These are phyloP conservation scores for Rhogogaster chlorosoma DNA, from an alignment of 2,888 invertebrate genomes.

Conservation along the genomic window DNA sequence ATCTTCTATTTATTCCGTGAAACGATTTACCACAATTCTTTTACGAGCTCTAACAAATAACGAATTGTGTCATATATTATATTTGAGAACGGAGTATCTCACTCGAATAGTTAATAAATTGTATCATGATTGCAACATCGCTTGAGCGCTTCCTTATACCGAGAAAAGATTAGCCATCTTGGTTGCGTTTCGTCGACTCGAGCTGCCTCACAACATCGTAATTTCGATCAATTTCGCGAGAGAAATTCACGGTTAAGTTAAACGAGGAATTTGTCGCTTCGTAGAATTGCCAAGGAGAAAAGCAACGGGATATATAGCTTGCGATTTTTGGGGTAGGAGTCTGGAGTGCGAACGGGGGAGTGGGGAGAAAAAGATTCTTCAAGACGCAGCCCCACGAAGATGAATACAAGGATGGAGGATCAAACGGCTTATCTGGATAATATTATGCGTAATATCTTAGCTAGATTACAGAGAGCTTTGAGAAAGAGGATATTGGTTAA, in stretches of 20 bases:
- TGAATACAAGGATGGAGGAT: conserved; percentile 37
- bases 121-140: conserved; percentile 29
- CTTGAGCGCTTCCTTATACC: conserved; percentile 17
- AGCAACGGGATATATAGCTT: not conserved
- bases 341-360: not conserved
- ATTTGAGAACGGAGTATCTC: not conserved
- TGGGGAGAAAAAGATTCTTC: not conserved
- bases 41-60: not conserved
- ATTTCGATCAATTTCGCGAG: conserved; percentile 19
- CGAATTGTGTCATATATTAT: not conserved
- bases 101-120: not conserved
- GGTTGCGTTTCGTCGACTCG: conserved; percentile 19
- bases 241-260: conserved; percentile 28
- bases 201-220: not conserved
- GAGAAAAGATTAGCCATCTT: conserved; percentile 29
- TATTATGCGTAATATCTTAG: conserved; percentile 51
- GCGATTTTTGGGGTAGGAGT: not conserved
- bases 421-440: conserved; percentile 51
- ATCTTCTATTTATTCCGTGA: not conserved
- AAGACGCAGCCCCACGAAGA: conserved; percentile 33
- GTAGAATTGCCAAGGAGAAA: conserved; percentile 1
- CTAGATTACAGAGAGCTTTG: conserved; percentile 34
- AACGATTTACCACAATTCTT: not conserved
- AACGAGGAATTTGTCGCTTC: conserved; percentile 27
- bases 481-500: conserved; percentile 38